Base-by-base conservation (phyloP, 2,888 invertebrate species). In the Stictocephala bisonia region DNA sequence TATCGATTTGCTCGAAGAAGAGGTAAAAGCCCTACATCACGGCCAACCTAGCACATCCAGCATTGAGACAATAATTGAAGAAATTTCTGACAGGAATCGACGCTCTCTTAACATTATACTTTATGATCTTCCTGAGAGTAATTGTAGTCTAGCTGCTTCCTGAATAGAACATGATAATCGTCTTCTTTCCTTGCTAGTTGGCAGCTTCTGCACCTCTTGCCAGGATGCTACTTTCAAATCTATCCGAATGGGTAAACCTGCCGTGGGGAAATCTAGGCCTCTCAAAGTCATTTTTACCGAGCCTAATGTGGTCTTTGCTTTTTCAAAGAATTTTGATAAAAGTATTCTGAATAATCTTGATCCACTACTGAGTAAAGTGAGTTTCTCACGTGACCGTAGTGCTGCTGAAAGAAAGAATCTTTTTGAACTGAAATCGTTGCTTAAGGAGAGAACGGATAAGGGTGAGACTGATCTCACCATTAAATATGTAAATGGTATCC, bases 391-490 rank as follows among this genome's bases (percentile, higher is more conserved):
- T 7, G 51, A 51, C 24, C 51, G 51, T 6, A 44, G n/a, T 4
- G n/a, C 44, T 15, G 4, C 7, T 44, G 44, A 51, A 51, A 51
- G 51, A 51, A 51, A 51, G 24, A 22, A 51, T 51, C 51, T 51
- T 22, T 22, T 6, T 51, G 20, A 51, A 20, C 51, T 51, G 6
- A 51, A n/a, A 20, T 20, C 6, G 4, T 22, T 6, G 6, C 24
- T 51, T 6, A 51, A 51, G 24, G 22, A 4, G 18, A 20, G 22
- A 51, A 51, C 22, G 4, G 51, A 22, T 7, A 22, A 6, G 18
- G 51, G 51, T 20, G 51, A 51, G 51, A 20, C 51, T 51, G 51
- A 51, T 22, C 51, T 22, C 6, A 51, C 22, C 51, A 51, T 51
- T 22, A 51, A 20, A 22, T 51, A 22, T 15, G 6, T 51, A 4